Evolutionary conservation across 2,888 invertebrate species (phyloP), one percentile per base, ranked within the genome.

Genomic region (Aproaerema taeniolella): DNA sequence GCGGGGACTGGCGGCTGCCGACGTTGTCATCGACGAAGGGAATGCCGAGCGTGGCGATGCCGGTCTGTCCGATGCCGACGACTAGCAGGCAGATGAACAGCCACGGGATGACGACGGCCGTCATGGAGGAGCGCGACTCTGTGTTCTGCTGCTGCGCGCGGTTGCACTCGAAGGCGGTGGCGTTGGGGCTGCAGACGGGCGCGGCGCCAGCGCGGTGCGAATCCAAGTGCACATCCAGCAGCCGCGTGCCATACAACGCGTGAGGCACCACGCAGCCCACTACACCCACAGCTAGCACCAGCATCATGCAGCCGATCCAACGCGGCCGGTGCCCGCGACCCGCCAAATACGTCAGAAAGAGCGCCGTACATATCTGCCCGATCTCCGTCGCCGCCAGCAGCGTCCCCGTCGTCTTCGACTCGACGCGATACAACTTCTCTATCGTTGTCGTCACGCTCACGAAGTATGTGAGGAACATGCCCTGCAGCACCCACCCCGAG

Each of bases 1-100:
- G 89, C 15, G 97, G 96, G 42, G 96, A 96, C 75, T 96, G 96
- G 60, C 94, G 90, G 79, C 94, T 95, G 58, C 95, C 95, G 43
- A 97, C 96, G 74, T 97, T 97, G 75, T 97, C 96, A 58, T 97
- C 97, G 50, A 97, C 95, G 72, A 95, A 97, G 2, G 97, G 96
- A 58, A 97, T 96, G 11, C 96, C 97, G 29, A 97, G 89, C 12
- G 96, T 96, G 55, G 95, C 94, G 40, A 96, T 95, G 9, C 96
- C 95, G 1, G 97, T 97, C 81, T 96, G 96, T 0, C 96, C 96
- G 78, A 96, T 93, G 35, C 97, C 96, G 26, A 96, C 95, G 43
- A 95, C 94, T 38, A 97, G 87, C 53, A 97, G 85, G 59, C 95
- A 95, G 54, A 94, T 88, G 79, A 96, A 95, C 78, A 97, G 94